These are phyloP conservation scores for Penelope pileata DNA, from an alignment of 2,113 vertebrate species.

Conservation along the genomic window DNA sequence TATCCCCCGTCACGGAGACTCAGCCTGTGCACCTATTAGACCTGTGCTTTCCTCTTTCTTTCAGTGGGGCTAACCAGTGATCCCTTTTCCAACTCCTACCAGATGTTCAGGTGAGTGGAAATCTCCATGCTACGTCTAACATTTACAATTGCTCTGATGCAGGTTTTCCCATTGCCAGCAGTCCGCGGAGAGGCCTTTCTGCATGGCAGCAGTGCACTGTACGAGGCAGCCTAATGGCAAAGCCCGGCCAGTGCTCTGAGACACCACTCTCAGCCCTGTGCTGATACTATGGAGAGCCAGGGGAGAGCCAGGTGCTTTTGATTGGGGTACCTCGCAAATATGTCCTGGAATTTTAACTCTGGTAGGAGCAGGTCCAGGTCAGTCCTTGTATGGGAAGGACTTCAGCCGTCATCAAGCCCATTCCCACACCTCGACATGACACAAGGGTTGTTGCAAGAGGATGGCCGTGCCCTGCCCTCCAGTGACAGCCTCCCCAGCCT, in stretches of 20 bases:
- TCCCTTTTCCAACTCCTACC: background rate
- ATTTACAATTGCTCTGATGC: background rate
- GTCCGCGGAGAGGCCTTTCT: background rate
- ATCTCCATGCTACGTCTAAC: background rate
- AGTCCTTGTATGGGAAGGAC: background rate
- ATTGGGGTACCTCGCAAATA: background rate
- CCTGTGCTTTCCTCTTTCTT: background rate
- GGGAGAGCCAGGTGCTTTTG: background rate
- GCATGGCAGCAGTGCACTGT: background rate
- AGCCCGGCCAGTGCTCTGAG: background rate
- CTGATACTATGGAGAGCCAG: background rate
- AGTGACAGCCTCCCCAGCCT: background rate
- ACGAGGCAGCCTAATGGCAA: background rate
- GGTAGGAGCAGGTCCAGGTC: background rate
- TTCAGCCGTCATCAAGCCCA: background rate
- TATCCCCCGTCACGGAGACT: accelerated
- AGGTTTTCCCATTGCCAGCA: background rate
- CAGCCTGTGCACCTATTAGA: background rate
- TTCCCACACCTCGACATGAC: background rate
- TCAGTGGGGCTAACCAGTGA: background rate
- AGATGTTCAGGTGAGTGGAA: background rate
- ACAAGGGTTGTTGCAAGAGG: background rate
- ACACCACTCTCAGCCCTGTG: background rate
- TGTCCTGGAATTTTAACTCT: background rate
- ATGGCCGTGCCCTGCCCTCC: background rate